Evolutionary conservation across 2,113 vertebrate species (phyloP).

Genomic region (Todiramphus saurophagus): DNA sequence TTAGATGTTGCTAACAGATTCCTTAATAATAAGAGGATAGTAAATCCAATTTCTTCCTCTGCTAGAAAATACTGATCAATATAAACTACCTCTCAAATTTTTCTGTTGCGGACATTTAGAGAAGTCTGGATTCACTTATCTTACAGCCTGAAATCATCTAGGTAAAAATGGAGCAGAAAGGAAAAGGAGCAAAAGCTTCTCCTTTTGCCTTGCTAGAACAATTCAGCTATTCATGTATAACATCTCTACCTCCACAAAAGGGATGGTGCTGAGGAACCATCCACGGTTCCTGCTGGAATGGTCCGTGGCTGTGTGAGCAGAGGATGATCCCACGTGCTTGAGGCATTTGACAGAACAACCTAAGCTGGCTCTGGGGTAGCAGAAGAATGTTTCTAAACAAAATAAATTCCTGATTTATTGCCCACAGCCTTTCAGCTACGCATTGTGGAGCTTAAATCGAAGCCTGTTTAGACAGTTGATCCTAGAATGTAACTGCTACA

Average conservation of each 20-base stretch:
- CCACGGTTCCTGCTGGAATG: neutral
- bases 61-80: slow-evolving; percentile 4
- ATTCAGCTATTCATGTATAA: neutral
- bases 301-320: neutral
- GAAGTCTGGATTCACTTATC: neutral
- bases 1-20: neutral
- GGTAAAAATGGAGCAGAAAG: neutral
- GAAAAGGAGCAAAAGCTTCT: neutral
- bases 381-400: neutral
- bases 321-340: neutral
- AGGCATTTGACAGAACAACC: neutral
- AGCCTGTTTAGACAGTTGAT: neutral
- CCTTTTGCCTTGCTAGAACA: neutral
- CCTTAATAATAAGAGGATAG: neutral
- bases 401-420: neutral
- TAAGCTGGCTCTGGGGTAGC: neutral
- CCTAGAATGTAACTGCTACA: neutral
- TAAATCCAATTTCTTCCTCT: slow-evolving; percentile 26
- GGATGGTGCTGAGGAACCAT: neutral
- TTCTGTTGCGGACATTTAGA: neutral
- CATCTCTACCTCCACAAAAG: neutral
- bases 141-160: neutral
- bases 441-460: neutral
- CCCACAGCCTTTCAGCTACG: neutral
- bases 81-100: slow-evolving; percentile 23